Conservation (phyloP, 2,113 vertebrate genomes). For the Varanus komodoensis region DNA sequence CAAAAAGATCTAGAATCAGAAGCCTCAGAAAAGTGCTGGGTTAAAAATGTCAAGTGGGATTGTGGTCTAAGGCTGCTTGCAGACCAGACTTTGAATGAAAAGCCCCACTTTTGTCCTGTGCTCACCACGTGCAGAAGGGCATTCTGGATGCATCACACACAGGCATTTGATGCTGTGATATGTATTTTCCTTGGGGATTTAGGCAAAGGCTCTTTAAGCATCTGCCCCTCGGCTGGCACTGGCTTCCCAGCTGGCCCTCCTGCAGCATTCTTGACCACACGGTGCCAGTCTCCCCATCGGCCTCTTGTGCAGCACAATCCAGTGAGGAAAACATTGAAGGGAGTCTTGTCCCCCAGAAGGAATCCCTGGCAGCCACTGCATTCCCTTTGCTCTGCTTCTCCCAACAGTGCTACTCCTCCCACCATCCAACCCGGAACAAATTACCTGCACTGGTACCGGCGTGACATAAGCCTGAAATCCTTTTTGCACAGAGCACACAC, state of each 20-base stretch:
- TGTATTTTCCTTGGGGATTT: background rate
- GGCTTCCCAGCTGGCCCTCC: background rate
- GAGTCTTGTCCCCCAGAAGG: background rate
- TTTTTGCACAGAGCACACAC: slow-evolving; percentile 71
- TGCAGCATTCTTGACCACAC: background rate
- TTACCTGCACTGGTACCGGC: slow-evolving; percentile 78
- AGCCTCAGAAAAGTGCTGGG: too few species aligned
- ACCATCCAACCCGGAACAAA: background rate
- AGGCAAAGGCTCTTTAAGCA: background rate
- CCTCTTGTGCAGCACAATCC: background rate
- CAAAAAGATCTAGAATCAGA: too few species aligned
- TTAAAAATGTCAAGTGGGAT: too few species aligned
- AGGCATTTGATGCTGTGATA: background rate
- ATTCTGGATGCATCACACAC: too few species aligned
- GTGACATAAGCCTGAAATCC: slow-evolving; percentile 73
- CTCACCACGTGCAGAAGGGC: too few species aligned
- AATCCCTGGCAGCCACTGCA: background rate
- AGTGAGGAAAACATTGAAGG: background rate
- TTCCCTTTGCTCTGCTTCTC: too few species aligned
- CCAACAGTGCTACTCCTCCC: background rate
- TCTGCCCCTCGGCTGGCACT: background rate
- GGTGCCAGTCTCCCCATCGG: background rate
- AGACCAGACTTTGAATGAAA: too few species aligned
- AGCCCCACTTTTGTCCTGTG: too few species aligned
- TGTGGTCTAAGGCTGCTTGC: too few species aligned